A percentile compares a stretch with the other conserved stretches of the same genome.
Evolutionary conservation across 2,888 invertebrate genomes (phyloP).

Genomic region (Apocheima hispidaria): DNA sequence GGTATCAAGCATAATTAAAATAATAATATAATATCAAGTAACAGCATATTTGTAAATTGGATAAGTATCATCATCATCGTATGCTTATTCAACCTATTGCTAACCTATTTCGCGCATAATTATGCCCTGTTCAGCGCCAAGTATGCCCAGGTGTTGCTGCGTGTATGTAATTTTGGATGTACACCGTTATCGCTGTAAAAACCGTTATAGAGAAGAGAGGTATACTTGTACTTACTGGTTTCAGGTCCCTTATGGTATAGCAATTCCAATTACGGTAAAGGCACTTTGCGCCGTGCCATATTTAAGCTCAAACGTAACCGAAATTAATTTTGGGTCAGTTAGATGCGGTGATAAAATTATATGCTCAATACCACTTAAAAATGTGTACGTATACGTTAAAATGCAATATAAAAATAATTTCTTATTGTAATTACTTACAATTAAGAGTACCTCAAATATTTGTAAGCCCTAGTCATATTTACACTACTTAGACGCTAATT

Average conservation of each 20-base stretch:
- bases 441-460: too few species aligned
- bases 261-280: constrained; percentile 85
- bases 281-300: constrained; percentile 87
- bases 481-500: constrained; percentile 40
- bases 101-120: neutral
- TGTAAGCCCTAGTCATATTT: neutral
- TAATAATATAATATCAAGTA: neutral
- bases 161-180: too few species aligned
- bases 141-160: too few species aligned
- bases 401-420: neutral
- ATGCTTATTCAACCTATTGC: neutral
- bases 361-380: constrained; percentile 82
- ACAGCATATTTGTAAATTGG: neutral
- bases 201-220: neutral
- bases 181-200: too few species aligned
- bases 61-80: neutral
- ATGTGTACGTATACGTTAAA: constrained; percentile 77
- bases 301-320: constrained; percentile 70
- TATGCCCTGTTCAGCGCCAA: too few species aligned
- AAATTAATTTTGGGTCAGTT: constrained; percentile 85
- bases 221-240: constrained; percentile 26
- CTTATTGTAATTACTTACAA: neutral
- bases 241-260: constrained; percentile 86
- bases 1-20: too few species aligned
- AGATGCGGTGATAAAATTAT: constrained; percentile 86